These are phyloP conservation scores for Adelognathus sp. DNA, from an alignment of 2,888 invertebrate genomes.

Conservation along the genomic window DNA sequence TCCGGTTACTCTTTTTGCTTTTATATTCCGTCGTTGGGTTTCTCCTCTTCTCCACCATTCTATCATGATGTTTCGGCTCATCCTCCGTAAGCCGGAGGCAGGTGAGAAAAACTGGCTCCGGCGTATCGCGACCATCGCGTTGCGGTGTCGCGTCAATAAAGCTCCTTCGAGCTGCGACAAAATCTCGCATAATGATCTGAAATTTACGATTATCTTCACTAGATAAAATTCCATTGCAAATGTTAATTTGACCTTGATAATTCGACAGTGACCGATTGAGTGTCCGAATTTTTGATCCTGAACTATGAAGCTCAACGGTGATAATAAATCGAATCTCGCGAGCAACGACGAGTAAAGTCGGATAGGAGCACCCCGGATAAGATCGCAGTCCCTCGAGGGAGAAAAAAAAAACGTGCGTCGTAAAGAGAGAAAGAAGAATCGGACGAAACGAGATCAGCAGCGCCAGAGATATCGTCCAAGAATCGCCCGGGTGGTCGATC, in stretches of 20 bases:
- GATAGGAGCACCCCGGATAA: neutral
- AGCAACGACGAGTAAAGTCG: neutral
- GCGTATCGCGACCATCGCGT: neutral
- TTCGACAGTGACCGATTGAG: neutral
- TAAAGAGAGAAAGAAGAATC: conserved; percentile 10
- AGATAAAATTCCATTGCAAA: neutral
- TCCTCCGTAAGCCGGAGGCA: neutral
- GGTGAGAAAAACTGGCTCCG: neutral
- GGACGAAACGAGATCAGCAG: conserved; percentile 22
- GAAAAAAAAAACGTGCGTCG: neutral
- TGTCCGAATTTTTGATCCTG: too few relatives aligned
- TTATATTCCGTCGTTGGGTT: neutral
- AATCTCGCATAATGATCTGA: neutral
- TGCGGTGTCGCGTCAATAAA: neutral
- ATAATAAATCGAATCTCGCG: neutral
- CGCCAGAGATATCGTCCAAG: conserved; percentile 22
- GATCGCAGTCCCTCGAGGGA: conserved; percentile 1
- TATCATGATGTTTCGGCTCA: neutral
- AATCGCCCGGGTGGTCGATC: conserved; percentile 8
- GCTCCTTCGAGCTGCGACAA: neutral
- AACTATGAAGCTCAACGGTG: neutral
- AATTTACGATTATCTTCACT: neutral
- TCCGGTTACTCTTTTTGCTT: conserved; percentile 2
- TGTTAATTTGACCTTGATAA: neutral
- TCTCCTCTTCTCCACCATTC: neutral